These are phyloP conservation scores for Pterocles orientalis DNA, from an alignment of 2,113 vertebrate species.

Conservation along the genomic window DNA sequence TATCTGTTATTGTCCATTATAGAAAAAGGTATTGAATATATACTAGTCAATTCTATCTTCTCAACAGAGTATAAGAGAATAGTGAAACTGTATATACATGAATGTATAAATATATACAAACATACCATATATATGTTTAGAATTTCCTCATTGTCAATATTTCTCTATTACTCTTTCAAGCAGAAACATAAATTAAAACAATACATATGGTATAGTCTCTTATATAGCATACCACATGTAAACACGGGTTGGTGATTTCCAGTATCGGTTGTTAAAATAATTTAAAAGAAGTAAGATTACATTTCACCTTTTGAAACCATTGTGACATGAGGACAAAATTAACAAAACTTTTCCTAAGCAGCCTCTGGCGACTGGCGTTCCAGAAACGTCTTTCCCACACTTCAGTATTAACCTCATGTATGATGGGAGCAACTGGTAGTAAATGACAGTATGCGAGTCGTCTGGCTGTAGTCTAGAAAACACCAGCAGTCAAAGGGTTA, in stretches of 20 bases:
- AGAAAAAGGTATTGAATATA: background rate
- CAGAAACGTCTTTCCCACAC: background rate
- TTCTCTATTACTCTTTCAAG: background rate
- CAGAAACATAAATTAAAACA: background rate
- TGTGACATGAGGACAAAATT: background rate
- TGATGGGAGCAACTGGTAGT: background rate
- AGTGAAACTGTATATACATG: background rate
- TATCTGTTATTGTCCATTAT: background rate
- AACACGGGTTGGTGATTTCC: background rate
- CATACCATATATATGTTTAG: background rate
- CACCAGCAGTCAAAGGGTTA: background rate
- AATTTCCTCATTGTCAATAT: background rate
- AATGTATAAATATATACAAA: background rate
- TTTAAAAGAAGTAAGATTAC: background rate
- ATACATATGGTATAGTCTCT: accelerated
- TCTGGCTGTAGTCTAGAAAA: background rate
- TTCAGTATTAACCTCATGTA: background rate
- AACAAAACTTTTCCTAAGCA: background rate
- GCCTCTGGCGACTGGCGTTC: background rate
- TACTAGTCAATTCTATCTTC: background rate
- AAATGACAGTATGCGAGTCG: background rate
- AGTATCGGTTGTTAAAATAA: background rate
- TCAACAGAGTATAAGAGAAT: background rate
- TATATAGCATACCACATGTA: background rate
- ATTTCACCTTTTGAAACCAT: background rate